Conservation (phyloP, 2,797 vertebrate species). For the Orientallactaga sibirica region DNA sequence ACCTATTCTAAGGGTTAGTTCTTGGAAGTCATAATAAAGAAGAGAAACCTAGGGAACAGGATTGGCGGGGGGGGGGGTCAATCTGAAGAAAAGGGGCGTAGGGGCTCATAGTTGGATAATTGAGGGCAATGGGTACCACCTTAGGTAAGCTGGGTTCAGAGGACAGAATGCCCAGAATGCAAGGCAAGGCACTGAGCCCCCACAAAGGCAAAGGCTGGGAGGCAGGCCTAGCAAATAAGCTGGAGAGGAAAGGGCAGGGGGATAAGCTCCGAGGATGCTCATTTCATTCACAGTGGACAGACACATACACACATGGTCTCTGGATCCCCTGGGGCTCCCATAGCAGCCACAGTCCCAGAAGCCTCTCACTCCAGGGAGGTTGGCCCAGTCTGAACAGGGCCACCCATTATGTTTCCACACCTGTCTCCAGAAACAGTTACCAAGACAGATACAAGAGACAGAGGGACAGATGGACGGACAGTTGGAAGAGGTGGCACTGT, state of each 20-base stretch:
- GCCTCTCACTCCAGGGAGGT: constrained; percentile 84
- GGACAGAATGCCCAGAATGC: constrained; percentile 45
- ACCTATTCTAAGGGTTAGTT: neutral
- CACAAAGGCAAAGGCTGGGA: constrained; percentile 13
- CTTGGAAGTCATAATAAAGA: constrained; percentile 50
- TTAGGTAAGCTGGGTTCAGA: neutral
- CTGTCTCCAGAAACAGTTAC: constrained; percentile 88
- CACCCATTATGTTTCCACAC: constrained; percentile 77
- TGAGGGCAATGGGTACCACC: neutral
- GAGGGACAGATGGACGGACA: constrained; percentile 87
- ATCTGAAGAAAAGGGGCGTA: constrained; percentile 50
- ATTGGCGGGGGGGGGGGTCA: neutral
- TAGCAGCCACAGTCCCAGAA: constrained; percentile 71
- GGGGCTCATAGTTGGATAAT: neutral
- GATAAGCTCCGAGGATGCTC: neutral
- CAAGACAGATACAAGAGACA: constrained; percentile 89
- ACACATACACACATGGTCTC: constrained; percentile 66
- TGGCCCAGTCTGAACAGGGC: constrained; percentile 58
- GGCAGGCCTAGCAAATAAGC: constrained; percentile 21
- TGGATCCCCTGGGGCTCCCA: constrained; percentile 60
- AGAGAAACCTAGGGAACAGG: constrained; percentile 21
- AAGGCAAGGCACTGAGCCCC: constrained; percentile 5
- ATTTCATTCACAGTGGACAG: constrained; percentile 46
- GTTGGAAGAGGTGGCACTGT: constrained; percentile 84
- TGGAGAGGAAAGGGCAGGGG: constrained; percentile 45